A percentile compares a stretch with the other conserved stretches of the same genome.
Evolutionary conservation across 2,888 invertebrate species (phyloP).

Genomic region (Cataglyphis rosenhaueri): DNA sequence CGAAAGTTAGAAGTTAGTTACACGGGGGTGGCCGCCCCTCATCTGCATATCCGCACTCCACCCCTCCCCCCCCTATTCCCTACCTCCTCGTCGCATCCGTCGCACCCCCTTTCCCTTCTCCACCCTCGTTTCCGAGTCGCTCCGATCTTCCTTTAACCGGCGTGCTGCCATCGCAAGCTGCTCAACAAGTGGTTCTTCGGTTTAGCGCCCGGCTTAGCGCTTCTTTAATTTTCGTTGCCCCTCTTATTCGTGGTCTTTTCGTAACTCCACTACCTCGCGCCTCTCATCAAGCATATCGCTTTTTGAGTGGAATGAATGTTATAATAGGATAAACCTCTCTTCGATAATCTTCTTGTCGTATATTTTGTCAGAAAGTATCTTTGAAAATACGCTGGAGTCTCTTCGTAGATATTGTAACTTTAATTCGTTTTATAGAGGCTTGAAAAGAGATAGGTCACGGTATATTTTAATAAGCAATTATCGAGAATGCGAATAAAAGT

Average conservation of each 20-base stretch:
- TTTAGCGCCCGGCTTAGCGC: constrained; percentile 85
- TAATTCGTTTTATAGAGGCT: neutral
- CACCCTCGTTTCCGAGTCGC: constrained; percentile 51
- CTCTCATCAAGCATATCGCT: constrained; percentile 51
- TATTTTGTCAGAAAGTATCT: neutral
- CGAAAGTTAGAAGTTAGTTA: constrained; percentile 85
- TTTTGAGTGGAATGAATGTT: neutral
- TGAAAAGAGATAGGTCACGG: neutral
- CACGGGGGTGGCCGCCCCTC: constrained; percentile 81
- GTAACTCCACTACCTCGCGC: constrained; percentile 37
- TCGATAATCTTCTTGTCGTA: neutral
- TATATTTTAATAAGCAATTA: neutral
- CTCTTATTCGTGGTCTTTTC: constrained; percentile 49
- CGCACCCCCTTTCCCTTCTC: constrained; percentile 57
- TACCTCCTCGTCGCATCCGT: constrained; percentile 59
- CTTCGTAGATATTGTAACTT: neutral
- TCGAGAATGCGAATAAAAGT: neutral
- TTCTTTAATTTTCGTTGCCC: constrained; percentile 83
- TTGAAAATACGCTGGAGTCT: neutral
- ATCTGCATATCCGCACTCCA: constrained; percentile 82
- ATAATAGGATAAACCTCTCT: neutral
- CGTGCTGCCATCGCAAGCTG: constrained; percentile 75
- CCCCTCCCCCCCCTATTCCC: constrained; percentile 46
- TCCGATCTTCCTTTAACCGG: constrained; percentile 66
- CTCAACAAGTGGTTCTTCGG: constrained; percentile 85